These are phyloP conservation scores for Omphaloscelis lunosa DNA, from an alignment of 2,888 invertebrate genomes.

Conservation along the genomic window DNA sequence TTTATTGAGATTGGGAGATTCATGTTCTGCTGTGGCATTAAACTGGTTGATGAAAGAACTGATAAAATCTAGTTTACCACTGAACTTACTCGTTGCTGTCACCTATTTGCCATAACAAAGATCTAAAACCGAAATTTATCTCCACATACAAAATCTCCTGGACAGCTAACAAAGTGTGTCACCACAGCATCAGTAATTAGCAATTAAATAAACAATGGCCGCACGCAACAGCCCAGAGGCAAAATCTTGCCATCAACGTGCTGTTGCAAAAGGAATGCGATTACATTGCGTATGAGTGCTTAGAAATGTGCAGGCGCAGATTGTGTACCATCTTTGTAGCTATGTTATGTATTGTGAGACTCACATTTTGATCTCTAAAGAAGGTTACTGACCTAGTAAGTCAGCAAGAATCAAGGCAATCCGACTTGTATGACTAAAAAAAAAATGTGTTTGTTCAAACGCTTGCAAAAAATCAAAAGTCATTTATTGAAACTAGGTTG, in stretches of 20 bases:
- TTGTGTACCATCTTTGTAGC: conserved; percentile 2
- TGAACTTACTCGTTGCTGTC: background rate
- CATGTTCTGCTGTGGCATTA: background rate
- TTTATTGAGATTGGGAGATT: background rate
- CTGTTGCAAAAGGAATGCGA: conserved; percentile 61
- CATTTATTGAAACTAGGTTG: too few relatives aligned
- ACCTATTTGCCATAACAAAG: background rate
- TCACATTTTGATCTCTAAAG: conserved; percentile 1
- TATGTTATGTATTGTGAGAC: conserved; percentile 16
- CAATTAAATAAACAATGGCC: conserved; percentile 61
- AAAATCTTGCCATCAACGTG: conserved; percentile 54
- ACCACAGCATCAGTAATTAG: conserved; percentile 53
- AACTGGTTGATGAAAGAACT: background rate
- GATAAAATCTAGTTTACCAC: too few relatives aligned
- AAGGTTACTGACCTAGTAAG: background rate
- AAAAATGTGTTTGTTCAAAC: background rate
- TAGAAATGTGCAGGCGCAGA: conserved; percentile 39
- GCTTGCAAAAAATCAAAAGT: too few relatives aligned
- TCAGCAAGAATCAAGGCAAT: background rate
- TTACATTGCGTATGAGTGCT: conserved; percentile 50
- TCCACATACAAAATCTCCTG: conserved; percentile 11
- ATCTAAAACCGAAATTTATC: background rate
- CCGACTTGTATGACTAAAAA: background rate
- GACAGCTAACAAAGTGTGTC: conserved; percentile 9
- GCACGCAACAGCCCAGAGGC: conserved; percentile 51